Percentiles rank a stretch among this genome's conserved stretches.
Conservation (phyloP, 1,140 invertebrate species). For the Drosophila oshimai region DNA sequence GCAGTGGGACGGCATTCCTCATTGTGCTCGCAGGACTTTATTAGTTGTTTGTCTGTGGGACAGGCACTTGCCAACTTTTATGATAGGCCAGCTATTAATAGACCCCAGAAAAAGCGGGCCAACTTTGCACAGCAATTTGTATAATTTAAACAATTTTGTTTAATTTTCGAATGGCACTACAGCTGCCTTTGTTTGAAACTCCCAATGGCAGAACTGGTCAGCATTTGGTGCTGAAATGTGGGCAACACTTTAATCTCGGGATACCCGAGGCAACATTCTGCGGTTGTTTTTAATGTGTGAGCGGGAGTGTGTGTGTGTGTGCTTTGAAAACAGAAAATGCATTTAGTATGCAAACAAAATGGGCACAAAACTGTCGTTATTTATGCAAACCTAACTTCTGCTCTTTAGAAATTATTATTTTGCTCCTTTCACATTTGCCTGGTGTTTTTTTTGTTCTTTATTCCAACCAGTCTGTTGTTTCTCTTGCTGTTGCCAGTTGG, state of each 20-base stretch:
- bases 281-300: constrained; percentile 30
- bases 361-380: constrained; percentile 71
- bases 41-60: constrained; percentile 63
- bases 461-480: constrained; percentile 32
- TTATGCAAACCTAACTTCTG: constrained; percentile 78
- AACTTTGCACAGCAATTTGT: constrained; percentile 38
- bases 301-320: background rate
- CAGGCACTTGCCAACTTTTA: constrained; percentile 19
- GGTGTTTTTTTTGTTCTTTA: constrained; percentile 28
- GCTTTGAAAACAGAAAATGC: constrained; percentile 47
- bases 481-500: constrained; percentile 60
- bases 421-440: constrained; percentile 46
- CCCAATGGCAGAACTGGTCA: background rate
- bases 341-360: constrained; percentile 69
- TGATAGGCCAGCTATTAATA: constrained; percentile 27
- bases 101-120: background rate
- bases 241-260: constrained; percentile 35
- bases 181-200: background rate
- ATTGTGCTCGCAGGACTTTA: constrained; percentile 20
- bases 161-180: constrained; percentile 37
- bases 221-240: constrained; percentile 9
- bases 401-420: constrained; percentile 80
- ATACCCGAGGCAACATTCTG: background rate
- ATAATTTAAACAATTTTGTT: constrained; percentile 37
- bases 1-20: constrained; percentile 36